A percentile compares a stretch with the other conserved stretches of the same genome.
These are phyloP conservation scores for Tanytarsus gracilentus DNA, from an alignment of 2,888 invertebrate species.

Conservation along the genomic window DNA sequence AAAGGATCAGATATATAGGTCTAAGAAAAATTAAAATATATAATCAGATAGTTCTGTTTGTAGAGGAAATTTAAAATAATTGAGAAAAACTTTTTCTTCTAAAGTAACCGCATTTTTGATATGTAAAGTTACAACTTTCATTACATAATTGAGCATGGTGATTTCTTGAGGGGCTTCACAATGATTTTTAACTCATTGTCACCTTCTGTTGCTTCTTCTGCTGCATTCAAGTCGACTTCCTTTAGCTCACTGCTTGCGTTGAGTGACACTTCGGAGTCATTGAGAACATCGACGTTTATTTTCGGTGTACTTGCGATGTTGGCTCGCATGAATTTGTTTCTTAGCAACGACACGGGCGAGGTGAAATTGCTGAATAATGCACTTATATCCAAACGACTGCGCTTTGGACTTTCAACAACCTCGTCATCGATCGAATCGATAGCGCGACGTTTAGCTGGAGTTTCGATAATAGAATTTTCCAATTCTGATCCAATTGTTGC, in stretches of 20 bases:
- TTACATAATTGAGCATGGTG: slow-evolving; percentile 8
- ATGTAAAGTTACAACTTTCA: no score
- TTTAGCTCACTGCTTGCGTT: background rate
- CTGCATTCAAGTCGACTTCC: slow-evolving; percentile 17
- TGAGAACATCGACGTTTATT: background rate
- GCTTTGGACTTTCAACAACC: slow-evolving; percentile 7
- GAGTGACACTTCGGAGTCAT: background rate
- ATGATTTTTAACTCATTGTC: slow-evolving; percentile 1
- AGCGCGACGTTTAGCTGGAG: slow-evolving; percentile 4
- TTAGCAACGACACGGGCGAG: background rate
- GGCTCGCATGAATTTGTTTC: slow-evolving; percentile 13
- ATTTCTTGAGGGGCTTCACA: slow-evolving; percentile 5
- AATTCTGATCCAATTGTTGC: slow-evolving; percentile 14
- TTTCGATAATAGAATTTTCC: background rate
- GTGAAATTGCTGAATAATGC: slow-evolving; percentile 15
- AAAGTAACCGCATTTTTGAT: no score
- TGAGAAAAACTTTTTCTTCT: no score
- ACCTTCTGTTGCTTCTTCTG: background rate
- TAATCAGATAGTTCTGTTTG: no score
- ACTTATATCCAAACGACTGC: slow-evolving; percentile 12
- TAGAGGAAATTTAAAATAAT: no score
- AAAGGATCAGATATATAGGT: no score
- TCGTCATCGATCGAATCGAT: background rate
- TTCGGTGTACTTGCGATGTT: slow-evolving; percentile 12
- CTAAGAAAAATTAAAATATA: no score